These are phyloP conservation scores for Macaria liturata DNA, from an alignment of 2,888 invertebrate species.

Conservation along the genomic window DNA sequence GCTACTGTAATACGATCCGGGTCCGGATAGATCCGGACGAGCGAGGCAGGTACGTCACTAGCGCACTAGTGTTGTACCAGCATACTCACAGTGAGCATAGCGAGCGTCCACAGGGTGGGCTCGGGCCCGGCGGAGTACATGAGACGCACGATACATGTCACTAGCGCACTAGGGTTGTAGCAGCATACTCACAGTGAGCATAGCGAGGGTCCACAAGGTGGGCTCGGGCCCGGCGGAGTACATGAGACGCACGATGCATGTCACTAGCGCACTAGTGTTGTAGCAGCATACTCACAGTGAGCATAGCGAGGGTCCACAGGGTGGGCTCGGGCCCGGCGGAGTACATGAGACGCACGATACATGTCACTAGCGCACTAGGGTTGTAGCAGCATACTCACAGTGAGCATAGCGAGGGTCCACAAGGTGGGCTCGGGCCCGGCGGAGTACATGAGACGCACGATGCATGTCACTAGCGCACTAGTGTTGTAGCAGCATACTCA, in stretches of 20 bases:
- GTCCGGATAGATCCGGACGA: too few relatives aligned
- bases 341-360: too few relatives aligned
- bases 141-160: constrained; percentile 50
- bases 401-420: constrained; percentile 88
- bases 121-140: neutral
- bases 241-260: constrained; percentile 93
- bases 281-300: constrained; percentile 90
- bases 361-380: too few relatives aligned
- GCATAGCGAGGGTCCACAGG: constrained; percentile 28
- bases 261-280: too few relatives aligned
- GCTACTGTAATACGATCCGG: constrained; percentile 90
- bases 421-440: constrained; percentile 95
- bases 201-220: constrained; percentile 92
- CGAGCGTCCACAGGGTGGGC: neutral
- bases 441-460: constrained; percentile 93
- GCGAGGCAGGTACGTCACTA: constrained; percentile 90
- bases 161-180: too few relatives aligned
- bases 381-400: too few relatives aligned
- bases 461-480: too few relatives aligned
- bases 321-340: too few relatives aligned
- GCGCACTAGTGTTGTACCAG: constrained; percentile 79
- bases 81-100: constrained; percentile 79
- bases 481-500: too few relatives aligned
- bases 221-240: constrained; percentile 95
- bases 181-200: too few relatives aligned